A percentile compares a stretch with the other conserved stretches of the same genome.
These are phyloP conservation scores for Drosophila eohydei DNA, from an alignment of 2,888 invertebrate genomes.

Conservation along the genomic window DNA sequence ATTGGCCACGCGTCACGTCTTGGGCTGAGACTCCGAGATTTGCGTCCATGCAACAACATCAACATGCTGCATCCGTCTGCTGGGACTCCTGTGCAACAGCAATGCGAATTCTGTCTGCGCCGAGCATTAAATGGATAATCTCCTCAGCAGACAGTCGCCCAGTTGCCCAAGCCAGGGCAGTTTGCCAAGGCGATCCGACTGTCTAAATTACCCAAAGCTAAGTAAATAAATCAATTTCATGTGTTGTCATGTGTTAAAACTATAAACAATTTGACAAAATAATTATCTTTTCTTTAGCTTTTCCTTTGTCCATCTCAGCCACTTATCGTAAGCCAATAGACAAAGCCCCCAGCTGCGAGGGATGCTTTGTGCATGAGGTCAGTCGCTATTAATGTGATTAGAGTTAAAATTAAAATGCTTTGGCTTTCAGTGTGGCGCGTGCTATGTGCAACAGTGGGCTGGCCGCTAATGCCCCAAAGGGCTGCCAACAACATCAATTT, in stretches of 20 bases:
- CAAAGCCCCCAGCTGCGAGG: not conserved
- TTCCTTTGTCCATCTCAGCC: too few relatives aligned
- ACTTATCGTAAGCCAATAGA: not conserved
- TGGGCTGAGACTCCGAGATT: not conserved
- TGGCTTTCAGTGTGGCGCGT: constrained; percentile 7
- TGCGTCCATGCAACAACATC: not conserved
- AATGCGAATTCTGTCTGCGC: constrained; percentile 18
- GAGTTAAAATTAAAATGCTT: constrained; percentile 35
- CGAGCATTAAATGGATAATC: constrained; percentile 37
- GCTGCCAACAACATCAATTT: constrained; percentile 12
- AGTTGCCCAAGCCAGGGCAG: not conserved
- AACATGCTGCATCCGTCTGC: constrained; percentile 2
- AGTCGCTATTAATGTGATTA: constrained; percentile 42
- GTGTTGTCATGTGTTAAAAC: not conserved
- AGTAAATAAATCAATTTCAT: not conserved
- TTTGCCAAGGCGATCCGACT: not conserved
- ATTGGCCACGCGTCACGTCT: constrained; percentile 10
- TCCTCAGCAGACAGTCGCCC: not conserved
- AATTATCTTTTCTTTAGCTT: not conserved
- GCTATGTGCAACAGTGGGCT: constrained; percentile 12
- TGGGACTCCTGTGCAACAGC: not conserved
- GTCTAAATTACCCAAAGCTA: not conserved
- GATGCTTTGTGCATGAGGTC: constrained; percentile 23
- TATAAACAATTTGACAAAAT: not conserved
- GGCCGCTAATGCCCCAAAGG: constrained; percentile 12